Evolutionary conservation across 2,888 invertebrate species (phyloP), one percentile per base, ranked within the genome.

Genomic region (Lepidochitona cinerea): DNA sequence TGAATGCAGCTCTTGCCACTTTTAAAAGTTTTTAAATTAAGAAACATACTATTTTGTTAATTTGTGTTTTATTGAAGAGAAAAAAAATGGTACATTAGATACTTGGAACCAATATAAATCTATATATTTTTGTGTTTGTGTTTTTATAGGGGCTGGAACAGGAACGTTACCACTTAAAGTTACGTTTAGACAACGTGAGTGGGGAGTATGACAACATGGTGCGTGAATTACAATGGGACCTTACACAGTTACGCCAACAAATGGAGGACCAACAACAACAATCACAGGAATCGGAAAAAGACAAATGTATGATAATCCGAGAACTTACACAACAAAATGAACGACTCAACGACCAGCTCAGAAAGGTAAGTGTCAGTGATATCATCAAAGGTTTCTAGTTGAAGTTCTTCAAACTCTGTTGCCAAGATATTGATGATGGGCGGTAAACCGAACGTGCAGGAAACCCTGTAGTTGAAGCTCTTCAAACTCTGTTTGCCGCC

Each of bases 251-350:
- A 66, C 94, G 95, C 77, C 92, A 94, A 75, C 95, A 96, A 90
- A 93, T 97, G 79, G 94, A 94, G 72, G 92, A 92, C 70, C 89
- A 92, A 76, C 90, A 91, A 76, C 85, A 87, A 65, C 83, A 89
- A 53, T 84, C 90, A 67, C 88, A 85, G 29, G 86, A 89, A 26
- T 78, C 78, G 0, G 85, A 88, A 52, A 80, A 79, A 52, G 83
- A 84, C 18, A 78, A 81, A 59, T 70, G 80, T 0, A 77, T 81
- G 37, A 79, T 80, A 36, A 79, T 97, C 77, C 93, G 94, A 70
- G 95, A 97, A 91, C 92, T 97, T 78, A 95, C 95, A 36, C 95
- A 96, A 76, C 97, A 98, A 92, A 97, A 97, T 91, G 94, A 95
- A 73, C 92, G 96, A 78, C 93, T 98, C 67, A 96, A 96, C 9